These are phyloP conservation scores for Ceraclea dissimilis DNA, from an alignment of 2,888 invertebrate species.

Conservation along the genomic window DNA sequence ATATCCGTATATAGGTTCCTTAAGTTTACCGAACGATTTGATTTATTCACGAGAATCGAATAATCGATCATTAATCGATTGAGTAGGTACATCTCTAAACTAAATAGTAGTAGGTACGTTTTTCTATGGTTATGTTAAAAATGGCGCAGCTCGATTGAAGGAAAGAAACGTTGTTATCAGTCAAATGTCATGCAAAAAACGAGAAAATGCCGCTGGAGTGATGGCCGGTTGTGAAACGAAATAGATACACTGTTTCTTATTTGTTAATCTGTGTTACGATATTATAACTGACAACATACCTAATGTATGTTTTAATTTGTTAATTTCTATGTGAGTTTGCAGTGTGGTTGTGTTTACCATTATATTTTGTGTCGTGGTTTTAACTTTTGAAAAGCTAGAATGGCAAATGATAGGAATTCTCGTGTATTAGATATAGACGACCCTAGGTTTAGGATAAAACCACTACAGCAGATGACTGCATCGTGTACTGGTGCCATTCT, in stretches of 20 bases:
- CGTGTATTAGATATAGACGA: slow-evolving; percentile 48
- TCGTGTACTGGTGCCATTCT: slow-evolving; percentile 83
- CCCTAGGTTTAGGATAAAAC: slow-evolving; percentile 67
- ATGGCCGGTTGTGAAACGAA: not conserved
- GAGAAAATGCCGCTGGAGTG: not conserved
- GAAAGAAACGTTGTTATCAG: slow-evolving; percentile 8
- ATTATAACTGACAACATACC: no score
- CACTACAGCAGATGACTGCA: slow-evolving; percentile 75
- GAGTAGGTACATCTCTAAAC: no score
- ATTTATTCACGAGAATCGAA: no score
- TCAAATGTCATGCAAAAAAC: slow-evolving; percentile 5
- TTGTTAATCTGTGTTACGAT: not conserved
- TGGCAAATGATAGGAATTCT: slow-evolving; percentile 2
- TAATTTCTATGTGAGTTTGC: not conserved
- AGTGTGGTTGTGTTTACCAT: not conserved
- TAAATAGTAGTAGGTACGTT: no score
- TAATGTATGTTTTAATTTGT: not conserved
- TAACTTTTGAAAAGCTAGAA: not conserved
- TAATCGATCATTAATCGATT: no score
- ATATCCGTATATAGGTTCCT: no score
- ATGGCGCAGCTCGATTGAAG: not conserved
- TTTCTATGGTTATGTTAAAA: no score
- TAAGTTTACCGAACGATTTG: no score
- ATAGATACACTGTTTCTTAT: not conserved
- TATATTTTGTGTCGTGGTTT: not conserved